Conservation (phyloP, 2,113 vertebrate species). For the Mirounga angustirostris region DNA sequence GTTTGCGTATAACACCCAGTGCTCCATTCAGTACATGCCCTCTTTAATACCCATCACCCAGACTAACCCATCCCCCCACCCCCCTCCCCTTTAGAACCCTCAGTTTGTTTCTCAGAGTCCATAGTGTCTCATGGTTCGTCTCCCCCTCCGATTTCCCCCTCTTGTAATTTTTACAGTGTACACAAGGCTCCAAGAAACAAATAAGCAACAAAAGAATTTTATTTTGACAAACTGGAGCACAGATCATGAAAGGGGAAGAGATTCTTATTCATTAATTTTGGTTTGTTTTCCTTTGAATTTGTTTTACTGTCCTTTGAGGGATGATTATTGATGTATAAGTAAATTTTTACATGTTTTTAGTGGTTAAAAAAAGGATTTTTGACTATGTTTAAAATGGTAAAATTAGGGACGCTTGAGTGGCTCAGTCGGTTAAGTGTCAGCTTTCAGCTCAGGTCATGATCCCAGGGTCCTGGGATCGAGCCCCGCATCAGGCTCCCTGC, state of each 20-base stretch:
- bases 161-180: neutral
- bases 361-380: neutral
- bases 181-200: neutral
- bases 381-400: neutral
- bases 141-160: too few relatives aligned
- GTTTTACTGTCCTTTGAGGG: neutral
- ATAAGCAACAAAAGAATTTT: constrained; percentile 27
- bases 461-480: neutral
- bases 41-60: too few relatives aligned
- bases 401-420: neutral
- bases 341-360: constrained; percentile 11
- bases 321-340: neutral
- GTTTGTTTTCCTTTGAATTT: constrained; percentile 5
- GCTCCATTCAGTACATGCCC: too few relatives aligned
- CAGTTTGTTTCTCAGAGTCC: too few relatives aligned
- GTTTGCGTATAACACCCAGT: too few relatives aligned
- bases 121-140: too few relatives aligned
- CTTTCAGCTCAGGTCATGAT: neutral
- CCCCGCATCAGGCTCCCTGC: neutral
- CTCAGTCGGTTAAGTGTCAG: neutral
- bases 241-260: neutral
- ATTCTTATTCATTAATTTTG: neutral
- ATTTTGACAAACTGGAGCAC: neutral
- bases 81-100: too few relatives aligned
- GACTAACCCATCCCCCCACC: too few relatives aligned